Percentiles rank a stretch among this genome's conserved stretches.
phyloP scores from a whole-genome alignment of 2,113 vertebrate genomes.

The Ovis aries region DNA sequence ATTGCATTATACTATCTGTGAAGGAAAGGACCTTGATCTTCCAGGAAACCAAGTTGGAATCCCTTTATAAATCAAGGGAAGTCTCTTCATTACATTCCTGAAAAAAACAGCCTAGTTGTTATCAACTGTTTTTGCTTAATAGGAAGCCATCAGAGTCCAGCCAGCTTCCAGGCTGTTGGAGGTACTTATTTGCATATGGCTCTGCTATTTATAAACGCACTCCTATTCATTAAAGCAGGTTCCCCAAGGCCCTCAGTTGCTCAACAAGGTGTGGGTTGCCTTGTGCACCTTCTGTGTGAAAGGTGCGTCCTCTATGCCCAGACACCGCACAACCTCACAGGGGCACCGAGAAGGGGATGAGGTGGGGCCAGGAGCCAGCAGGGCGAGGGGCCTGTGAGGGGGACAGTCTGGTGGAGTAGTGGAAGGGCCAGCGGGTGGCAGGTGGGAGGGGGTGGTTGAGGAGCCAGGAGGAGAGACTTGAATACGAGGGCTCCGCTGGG shows the following conservation, averaged over 20 bases:
- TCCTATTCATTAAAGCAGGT: slow-evolving; percentile 45
- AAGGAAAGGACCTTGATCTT: background rate
- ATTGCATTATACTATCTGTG: background rate
- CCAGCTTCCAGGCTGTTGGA: background rate
- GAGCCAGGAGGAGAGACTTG: background rate
- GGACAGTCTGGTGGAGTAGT: background rate
- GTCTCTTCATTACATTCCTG: background rate
- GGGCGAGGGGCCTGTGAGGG: background rate
- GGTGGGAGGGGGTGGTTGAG: rapidly evolving
- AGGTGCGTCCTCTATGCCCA: rapidly evolving
- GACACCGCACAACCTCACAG: background rate
- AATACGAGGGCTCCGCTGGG: background rate
- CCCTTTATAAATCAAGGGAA: background rate
- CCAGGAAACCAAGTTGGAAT: background rate
- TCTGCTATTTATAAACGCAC: slow-evolving; percentile 36
- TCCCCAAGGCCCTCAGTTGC: slow-evolving; percentile 37
- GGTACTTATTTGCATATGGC: slow-evolving; percentile 52
- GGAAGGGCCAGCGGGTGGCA: background rate
- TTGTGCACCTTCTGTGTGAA: background rate
- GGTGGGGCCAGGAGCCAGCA: background rate
- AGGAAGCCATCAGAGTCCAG: slow-evolving; percentile 27
- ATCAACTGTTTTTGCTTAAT: slow-evolving; percentile 29
- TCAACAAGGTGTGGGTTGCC: background rate
- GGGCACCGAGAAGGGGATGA: background rate
- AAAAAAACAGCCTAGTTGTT: background rate